Evolutionary conservation across 1,140 invertebrate species (phyloP).

Genomic region (Reticulitermes speratus): DNA sequence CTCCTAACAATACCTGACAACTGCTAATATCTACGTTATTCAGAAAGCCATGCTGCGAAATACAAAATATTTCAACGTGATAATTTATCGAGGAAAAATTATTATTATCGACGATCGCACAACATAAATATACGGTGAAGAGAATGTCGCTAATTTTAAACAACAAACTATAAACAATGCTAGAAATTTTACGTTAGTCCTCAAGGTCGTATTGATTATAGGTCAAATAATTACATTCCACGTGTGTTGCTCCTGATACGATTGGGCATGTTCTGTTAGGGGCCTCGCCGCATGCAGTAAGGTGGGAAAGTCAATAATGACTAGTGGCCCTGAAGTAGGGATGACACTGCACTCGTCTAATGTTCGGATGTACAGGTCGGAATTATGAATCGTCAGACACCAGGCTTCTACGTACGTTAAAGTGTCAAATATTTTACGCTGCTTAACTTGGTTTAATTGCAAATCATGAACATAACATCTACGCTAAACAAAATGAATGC

Average conservation of each 20-base stretch:
- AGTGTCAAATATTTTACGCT: not conserved
- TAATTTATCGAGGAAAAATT: too few relatives aligned
- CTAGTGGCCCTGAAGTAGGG: not conserved
- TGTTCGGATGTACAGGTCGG: too few relatives aligned
- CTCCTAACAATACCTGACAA: not conserved
- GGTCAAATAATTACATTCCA: conserved; percentile 8
- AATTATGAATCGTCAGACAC: not conserved
- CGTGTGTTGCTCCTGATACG: not conserved
- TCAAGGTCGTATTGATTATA: not conserved
- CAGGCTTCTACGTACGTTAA: not conserved
- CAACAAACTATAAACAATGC: too few relatives aligned
- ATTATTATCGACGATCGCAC: too few relatives aligned
- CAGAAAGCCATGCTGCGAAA: not conserved
- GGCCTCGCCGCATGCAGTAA: not conserved
- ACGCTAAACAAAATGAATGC: not conserved
- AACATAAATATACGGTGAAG: too few relatives aligned
- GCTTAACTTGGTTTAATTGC: not conserved
- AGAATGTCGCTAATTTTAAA: too few relatives aligned
- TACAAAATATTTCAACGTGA: too few relatives aligned
- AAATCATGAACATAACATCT: not conserved
- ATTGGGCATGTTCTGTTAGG: not conserved
- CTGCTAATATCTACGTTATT: not conserved
- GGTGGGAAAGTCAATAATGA: conserved; percentile 23
- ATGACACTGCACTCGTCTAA: too few relatives aligned
- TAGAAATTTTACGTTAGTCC: not conserved